Conservation (phyloP, 1,140 invertebrate genomes). For the Lepidurus packardi region DNA sequence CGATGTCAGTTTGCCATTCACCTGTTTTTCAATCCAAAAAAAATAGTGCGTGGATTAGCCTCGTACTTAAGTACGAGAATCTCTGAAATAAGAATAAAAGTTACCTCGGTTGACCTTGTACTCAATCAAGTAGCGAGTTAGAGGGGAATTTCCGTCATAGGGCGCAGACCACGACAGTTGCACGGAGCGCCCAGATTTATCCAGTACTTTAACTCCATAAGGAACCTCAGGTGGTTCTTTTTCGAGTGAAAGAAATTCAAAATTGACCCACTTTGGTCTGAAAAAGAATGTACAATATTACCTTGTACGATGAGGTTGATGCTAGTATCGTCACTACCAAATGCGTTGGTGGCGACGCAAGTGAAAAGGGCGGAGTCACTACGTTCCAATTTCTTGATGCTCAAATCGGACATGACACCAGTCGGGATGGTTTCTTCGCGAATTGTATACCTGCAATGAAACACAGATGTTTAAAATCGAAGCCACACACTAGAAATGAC, state of each 20-base stretch:
- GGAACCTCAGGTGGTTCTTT: constrained; percentile 89
- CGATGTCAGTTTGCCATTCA: constrained; percentile 67
- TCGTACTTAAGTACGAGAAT: constrained; percentile 67
- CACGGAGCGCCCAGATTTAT: constrained; percentile 82
- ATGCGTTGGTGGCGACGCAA: constrained; percentile 88
- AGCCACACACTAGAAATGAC: neutral
- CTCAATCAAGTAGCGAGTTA: constrained; percentile 85
- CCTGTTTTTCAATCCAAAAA: constrained; percentile 38
- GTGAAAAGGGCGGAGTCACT: constrained; percentile 89
- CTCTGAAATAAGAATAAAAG: constrained; percentile 45
- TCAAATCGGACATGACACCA: constrained; percentile 79
- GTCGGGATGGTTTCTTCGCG: constrained; percentile 80
- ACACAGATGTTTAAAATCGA: neutral
- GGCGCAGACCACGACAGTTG: constrained; percentile 87
- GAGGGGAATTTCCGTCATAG: constrained; percentile 91
- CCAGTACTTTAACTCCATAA: constrained; percentile 79
- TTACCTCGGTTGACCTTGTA: constrained; percentile 84
- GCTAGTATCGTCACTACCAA: constrained; percentile 89
- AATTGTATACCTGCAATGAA: constrained; percentile 70
- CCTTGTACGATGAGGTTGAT: constrained; percentile 94
- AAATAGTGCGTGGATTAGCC: constrained; percentile 65
- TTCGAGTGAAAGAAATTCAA: constrained; percentile 34
- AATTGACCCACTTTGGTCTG: neutral
- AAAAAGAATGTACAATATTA: constrained; percentile 42
- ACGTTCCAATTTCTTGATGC: constrained; percentile 80